phyloP scores from a whole-genome alignment of 2,888 invertebrate genomes.

The Trachelus iudaicus region DNA sequence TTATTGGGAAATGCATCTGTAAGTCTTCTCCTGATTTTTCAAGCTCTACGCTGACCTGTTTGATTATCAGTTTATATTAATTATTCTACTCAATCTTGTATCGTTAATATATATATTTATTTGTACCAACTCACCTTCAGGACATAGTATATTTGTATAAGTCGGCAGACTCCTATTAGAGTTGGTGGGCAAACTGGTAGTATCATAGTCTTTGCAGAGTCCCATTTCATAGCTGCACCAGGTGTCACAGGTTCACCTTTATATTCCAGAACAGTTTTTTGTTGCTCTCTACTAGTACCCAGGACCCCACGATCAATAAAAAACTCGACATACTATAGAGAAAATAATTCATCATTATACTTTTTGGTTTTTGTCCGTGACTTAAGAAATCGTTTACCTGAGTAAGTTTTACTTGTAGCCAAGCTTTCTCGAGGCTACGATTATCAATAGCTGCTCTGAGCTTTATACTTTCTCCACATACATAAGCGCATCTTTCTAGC shows the following conservation, averaged over 20 bases:
- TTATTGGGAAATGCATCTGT: constrained; percentile 79
- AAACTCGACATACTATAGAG: constrained; percentile 76
- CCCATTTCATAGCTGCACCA: constrained; percentile 74
- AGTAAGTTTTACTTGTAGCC: constrained; percentile 70
- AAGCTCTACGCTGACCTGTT: constrained; percentile 76
- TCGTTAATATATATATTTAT: neutral
- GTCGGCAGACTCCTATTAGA: constrained; percentile 77
- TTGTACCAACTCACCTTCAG: constrained; percentile 70
- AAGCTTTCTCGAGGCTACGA: constrained; percentile 72
- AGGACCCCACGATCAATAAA: constrained; percentile 80
- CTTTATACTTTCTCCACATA: constrained; percentile 78
- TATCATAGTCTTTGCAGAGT: constrained; percentile 74
- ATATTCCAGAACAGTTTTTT: constrained; percentile 78
- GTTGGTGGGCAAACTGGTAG: constrained; percentile 82
- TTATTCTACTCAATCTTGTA: neutral
- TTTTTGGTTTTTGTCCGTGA: constrained; percentile 1
- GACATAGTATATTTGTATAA: constrained; percentile 79
- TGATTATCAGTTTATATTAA: neutral
- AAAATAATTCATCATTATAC: neutral
- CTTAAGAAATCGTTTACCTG: constrained; percentile 63
- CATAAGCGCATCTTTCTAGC: constrained; percentile 79
- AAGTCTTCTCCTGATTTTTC: constrained; percentile 78
- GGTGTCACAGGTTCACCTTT: constrained; percentile 74
- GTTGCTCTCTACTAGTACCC: constrained; percentile 76
- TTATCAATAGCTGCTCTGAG: constrained; percentile 78